Base-by-base conservation (phyloP, 2,888 invertebrate species). In the Bugula neritina region DNA sequence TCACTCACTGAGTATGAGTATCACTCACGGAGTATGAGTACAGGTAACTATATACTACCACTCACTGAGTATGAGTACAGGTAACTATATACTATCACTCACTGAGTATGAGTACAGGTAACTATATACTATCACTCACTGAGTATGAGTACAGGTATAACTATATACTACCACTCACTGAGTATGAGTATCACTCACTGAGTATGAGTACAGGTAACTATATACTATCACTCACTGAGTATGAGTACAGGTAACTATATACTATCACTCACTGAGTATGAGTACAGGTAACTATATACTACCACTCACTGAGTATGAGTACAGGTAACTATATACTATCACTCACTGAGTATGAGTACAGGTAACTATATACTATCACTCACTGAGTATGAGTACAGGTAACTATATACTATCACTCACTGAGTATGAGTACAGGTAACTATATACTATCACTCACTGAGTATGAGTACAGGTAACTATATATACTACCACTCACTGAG, bases 221-320 rank as follows among this genome's bases (percentile, higher is more conserved):
- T 1, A 72, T 72, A 3, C 27, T 31, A 23, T n/a, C 57, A 25
- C 17, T 25, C 17, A 69, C 71, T 27, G 29, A 43, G 1, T 72
- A 71, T 54, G 27, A 25, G 21, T 72, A 72, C 34, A 70, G 34
- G 72, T 72, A 54, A 69, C 58, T 58, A 5, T 1, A 72, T 72
- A 3, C 27, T 31, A 23, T n/a, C 57, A 25, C 17, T 25, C 17
- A 69, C 71, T 27, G 29, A 43, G 1, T 72, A 71, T 54, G 27
- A 25, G 21, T 72, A 72, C 34, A 70, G 34, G 72, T 72, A 54
- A 69, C 58, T 58, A 5, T 1, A 72, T 72, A 3, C 27, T 31
- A 23, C 29, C 57, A 25, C 17, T 25, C 17, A 69, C 71, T 27
- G 29, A 43, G 1, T 72, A 71, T 54, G 27, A 25, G 21, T 72